These are phyloP conservation scores for Blera fallax DNA, from an alignment of 2,888 invertebrate genomes.

Conservation along the genomic window DNA sequence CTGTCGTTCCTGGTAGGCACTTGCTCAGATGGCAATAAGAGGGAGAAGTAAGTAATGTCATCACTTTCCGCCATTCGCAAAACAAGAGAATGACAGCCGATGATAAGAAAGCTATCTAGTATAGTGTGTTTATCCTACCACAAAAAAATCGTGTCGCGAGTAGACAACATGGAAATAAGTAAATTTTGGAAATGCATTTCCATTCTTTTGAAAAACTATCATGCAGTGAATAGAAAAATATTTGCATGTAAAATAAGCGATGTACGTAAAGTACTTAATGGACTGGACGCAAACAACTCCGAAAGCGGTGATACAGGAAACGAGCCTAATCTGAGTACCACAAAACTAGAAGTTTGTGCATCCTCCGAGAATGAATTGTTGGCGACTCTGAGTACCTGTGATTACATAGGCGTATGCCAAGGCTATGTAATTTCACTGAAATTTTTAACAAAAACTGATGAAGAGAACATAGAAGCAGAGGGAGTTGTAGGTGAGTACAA, in stretches of 20 bases:
- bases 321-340: neutral
- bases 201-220: slow-evolving; percentile 86
- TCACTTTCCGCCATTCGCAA: too few species aligned
- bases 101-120: neutral
- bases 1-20: too few species aligned
- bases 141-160: neutral
- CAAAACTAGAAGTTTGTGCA: neutral
- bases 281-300: slow-evolving; percentile 1
- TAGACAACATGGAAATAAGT: slow-evolving; percentile 13
- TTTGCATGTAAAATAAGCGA: slow-evolving; percentile 81
- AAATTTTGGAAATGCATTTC: slow-evolving; percentile 86
- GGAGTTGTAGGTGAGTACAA: slow-evolving; percentile 75
- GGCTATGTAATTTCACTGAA: slow-evolving; percentile 76
- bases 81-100: neutral
- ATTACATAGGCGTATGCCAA: slow-evolving; percentile 48
- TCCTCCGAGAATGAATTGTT: slow-evolving; percentile 11
- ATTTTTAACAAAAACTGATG: slow-evolving; percentile 76
- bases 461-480: slow-evolving; percentile 73
- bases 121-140: neutral
- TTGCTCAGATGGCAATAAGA: too few species aligned
- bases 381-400: neutral
- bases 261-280: slow-evolving; percentile 75
- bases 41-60: too few species aligned
- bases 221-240: slow-evolving; percentile 88
- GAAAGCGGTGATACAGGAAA: neutral